Evolutionary conservation across 35 echinoderm and acorn worm genomes (phyloP), one percentile per base, ranked within the genome.

Genomic region (Acanthaster planci): DNA sequence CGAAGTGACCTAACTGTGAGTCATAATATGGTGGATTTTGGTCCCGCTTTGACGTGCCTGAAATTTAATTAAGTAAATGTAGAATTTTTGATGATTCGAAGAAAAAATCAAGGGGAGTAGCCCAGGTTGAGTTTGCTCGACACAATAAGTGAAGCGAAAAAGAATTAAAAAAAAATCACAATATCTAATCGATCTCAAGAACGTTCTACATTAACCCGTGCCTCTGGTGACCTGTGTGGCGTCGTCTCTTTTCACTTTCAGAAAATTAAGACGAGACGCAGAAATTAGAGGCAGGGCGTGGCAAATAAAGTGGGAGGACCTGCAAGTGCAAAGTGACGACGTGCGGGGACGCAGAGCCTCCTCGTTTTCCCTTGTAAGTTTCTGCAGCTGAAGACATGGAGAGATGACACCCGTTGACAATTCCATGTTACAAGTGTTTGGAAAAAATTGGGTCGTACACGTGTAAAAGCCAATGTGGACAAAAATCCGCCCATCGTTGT

Each of bases 261-360:
- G 80, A 30, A 82, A 82, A 22, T 23, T 52, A 17, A 37, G 22
- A 54, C 4, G 51, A 10, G 80, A 82, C 8, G 47, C 80, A 16
- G 80, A 82, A 32, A 54, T 82, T 26, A 21, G 35, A 15, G 55
- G 54, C 31, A 82, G 51, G 80, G 27, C 54, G 36, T 82, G 80
- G 80, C 51, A 82, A 82, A 82, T 82, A 21, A 54, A 42, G 53
- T 82, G 80, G 80, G 44, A 82, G 39, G 80, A 82, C 15, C 54
- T 82, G 8, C n/a, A 82, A 10, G 32, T 82, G 18, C 80, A 51
- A 55, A 10, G 21, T 21, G 32, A 37, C 39, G 18, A 54, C 52
- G 51, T 8, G 7, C 80, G 54, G 2, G 80, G 54, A 17, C 22
- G 14, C 2, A 17, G 15, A 8, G 55, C 47, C 30, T 82, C 54